Evolutionary conservation across 1,140 invertebrate genomes (phyloP), one percentile per base, ranked within the genome.

Genomic region (Delia radicum): DNA sequence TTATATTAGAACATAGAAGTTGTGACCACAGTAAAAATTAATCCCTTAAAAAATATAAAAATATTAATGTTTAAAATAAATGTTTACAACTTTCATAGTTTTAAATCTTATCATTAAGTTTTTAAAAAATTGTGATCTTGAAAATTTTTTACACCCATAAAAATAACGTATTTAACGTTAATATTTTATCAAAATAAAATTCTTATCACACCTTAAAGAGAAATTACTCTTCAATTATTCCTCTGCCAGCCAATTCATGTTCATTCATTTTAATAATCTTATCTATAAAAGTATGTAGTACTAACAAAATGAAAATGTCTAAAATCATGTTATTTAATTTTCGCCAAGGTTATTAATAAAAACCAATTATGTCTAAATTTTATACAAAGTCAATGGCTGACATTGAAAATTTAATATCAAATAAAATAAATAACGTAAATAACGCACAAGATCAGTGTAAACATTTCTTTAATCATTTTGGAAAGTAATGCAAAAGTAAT

Each of bases 1-100:
- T 27, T 37, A 26, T 42, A 31, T 74, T 15, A 74, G 69, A 55
- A 29, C 82, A 84, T 84, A 81, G 74, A 79, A 65, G 31, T 74
- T 48, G 27, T 29, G 26, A 74, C 21, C 61, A 18, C 73, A 29
- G 73, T 28, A 33, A 62, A 24, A 29, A 31, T 12, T 26, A n/a
- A n/a, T n/a, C n/a, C 21, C 21, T 31, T 31, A 42, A 73, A 46
- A 73, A 73, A 73, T 6, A n/a, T 15, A 29, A n/a, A 31, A 15
- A 15, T 18, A 33, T 33, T 6, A 12, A 7, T 55, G 8, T 13
- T 42, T 42, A 10, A 42, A 42, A 15, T 42, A 42, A 42, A 8
- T 10, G 12, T 42, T 42, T 42, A 1, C 1, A 42, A 42, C 12
- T 13, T 15, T 42, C n/a, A 7, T 55, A 15, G 42, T 7, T n/a